phyloP scores from a whole-genome alignment of 2,888 invertebrate genomes.

The Acanthosoma haemorrhoidale region DNA sequence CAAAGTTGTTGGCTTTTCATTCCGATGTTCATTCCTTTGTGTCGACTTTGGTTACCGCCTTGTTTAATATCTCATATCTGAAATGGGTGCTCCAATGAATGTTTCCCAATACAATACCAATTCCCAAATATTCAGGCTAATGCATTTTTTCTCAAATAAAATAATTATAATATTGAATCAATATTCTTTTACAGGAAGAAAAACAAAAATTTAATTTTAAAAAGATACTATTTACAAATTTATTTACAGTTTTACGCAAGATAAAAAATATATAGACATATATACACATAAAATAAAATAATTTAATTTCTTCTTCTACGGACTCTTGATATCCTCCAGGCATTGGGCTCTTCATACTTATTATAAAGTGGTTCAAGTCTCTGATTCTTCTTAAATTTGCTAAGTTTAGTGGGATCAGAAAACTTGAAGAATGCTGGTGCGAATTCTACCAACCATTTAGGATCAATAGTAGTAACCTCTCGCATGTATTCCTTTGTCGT shows the following conservation, averaged over 20 bases:
- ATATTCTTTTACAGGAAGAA: too few relatives aligned
- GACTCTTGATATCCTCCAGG: constrained; percentile 96
- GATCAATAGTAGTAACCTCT: constrained; percentile 93
- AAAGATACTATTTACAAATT: neutral
- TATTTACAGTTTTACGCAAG: neutral
- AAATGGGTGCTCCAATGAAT: too few relatives aligned
- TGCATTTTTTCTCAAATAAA: too few relatives aligned
- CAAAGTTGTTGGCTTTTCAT: too few relatives aligned
- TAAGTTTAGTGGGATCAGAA: constrained; percentile 95
- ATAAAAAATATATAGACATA: neutral
- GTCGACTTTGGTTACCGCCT: too few relatives aligned
- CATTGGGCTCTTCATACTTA: constrained; percentile 98
- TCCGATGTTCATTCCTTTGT: too few relatives aligned
- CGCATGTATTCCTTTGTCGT: constrained; percentile 99
- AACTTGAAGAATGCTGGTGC: constrained; percentile 99
- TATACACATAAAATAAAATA: constrained; percentile 5
- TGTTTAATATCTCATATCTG: too few relatives aligned
- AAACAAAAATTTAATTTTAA: neutral
- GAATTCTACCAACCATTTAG: constrained; percentile 98
- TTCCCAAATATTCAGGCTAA: too few relatives aligned
- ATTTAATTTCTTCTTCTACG: constrained; percentile 76
- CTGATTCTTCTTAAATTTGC: constrained; percentile 98
- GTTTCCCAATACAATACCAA: too few relatives aligned
- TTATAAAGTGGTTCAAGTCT: constrained; percentile 95
- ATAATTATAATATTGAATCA: too few relatives aligned